Base-by-base conservation (phyloP, 1,140 invertebrate genomes). In the Drosophila leontia region DNA sequence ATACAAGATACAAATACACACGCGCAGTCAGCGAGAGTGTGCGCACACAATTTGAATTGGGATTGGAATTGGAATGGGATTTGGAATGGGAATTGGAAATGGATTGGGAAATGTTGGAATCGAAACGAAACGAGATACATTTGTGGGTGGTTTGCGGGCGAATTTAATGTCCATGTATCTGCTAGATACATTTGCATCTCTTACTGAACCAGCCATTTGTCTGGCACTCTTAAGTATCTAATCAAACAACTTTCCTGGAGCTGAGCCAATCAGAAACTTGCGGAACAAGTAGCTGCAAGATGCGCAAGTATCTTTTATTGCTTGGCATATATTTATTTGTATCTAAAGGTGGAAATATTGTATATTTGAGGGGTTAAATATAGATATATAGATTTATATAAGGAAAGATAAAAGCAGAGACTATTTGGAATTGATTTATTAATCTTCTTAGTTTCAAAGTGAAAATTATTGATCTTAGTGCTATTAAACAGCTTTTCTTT, bases 21-120 rank as follows among this genome's bases (percentile, higher is more conserved):
- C 45, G 45, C 9, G 17, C 62, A 32, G 60, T 41, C 50, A 61
- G 60, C 41, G 82, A 85, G 82, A 86, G 84, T 75, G 80, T 87
- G 84, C 84, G 84, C 84, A 90, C 72, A 68, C 62, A 86, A 82
- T 75, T 82, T 78, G 64, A 75, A 83, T 69, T 71, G 58, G 68
- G 37, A 57, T 68, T 71, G 58, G 68, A 44, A 57, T 68, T 70
- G 75, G 7, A 29, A 29, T 6, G 34, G 45, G 63, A 75, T 79
- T 69, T 67, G 58, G 68, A 29, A 48, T 68, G 65, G 65, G 76
- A 76, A 79, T 71, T 69, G 78, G 56, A 86, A 78, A 75, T 65
- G 80, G 45, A 71, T 82, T 64, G 63, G 62, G 65, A 87, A 87
- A 65, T 76, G 78, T 60, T 78, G 81, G 85, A 70, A 88, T 65